Percentiles rank a stretch among this genome's conserved stretches.
Evolutionary conservation across 2,888 invertebrate species (phyloP).

Genomic region (Drosophila pegasa): DNA sequence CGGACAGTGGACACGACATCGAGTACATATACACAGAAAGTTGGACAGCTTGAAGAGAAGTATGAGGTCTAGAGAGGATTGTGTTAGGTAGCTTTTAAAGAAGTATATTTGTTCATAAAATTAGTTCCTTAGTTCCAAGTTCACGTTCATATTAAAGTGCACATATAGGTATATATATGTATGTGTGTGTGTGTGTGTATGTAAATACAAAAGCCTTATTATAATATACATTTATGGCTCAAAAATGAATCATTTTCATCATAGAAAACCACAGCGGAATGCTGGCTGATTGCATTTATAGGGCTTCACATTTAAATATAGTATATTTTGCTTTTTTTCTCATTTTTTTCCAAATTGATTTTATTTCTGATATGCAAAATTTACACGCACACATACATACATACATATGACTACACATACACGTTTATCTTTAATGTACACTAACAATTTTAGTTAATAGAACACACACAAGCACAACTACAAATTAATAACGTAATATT

Average conservation of each 20-base stretch:
- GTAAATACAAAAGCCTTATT: constrained; percentile 13
- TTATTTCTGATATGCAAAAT: constrained; percentile 35
- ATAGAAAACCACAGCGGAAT: background rate
- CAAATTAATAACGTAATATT: constrained; percentile 21
- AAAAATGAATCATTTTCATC: constrained; percentile 22
- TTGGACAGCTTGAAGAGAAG: constrained; percentile 42
- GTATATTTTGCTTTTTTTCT: constrained; percentile 26
- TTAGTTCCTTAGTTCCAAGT: constrained; percentile 6
- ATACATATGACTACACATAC: constrained; percentile 11
- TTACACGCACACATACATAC: constrained; percentile 22
- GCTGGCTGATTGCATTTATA: background rate
- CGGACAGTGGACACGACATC: constrained; percentile 42
- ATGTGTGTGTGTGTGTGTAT: constrained; percentile 3
- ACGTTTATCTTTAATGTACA: constrained; percentile 7
- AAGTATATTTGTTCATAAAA: constrained; percentile 3
- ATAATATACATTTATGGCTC: constrained; percentile 10
- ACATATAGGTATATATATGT: constrained; percentile 6
- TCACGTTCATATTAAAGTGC: constrained; percentile 17
- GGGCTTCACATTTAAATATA: constrained; percentile 8
- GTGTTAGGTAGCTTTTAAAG: constrained; percentile 11
- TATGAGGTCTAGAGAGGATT: constrained; percentile 21
- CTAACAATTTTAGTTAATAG: constrained; percentile 29
- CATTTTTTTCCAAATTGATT: constrained; percentile 44
- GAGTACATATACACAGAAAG: constrained; percentile 35
- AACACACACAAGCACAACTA: constrained; percentile 74